A percentile compares a stretch with the other conserved stretches of the same genome.
These are phyloP conservation scores for Campaea margaritaria DNA, from an alignment of 2,888 invertebrate genomes.

Conservation along the genomic window DNA sequence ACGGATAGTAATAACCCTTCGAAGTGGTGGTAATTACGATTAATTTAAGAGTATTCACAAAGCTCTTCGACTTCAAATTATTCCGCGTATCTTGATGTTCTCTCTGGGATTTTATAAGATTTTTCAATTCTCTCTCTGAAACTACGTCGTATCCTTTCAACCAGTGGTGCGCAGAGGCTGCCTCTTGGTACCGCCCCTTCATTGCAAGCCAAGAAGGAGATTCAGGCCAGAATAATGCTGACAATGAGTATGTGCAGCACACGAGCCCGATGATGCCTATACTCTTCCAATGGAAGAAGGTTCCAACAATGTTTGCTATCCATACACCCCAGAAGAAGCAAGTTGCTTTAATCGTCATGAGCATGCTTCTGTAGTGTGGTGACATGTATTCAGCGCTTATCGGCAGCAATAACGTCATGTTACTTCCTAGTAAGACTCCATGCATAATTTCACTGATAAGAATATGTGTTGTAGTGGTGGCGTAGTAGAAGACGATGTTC, in stretches of 20 bases:
- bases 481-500: too few relatives aligned
- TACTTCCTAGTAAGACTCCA: too few relatives aligned
- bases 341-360: conserved; percentile 51
- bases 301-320: conserved; percentile 54
- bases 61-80: background rate
- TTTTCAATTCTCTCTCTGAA: conserved; percentile 51
- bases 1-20: conserved; percentile 47
- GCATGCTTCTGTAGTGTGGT: conserved; percentile 50
- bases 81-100: conserved; percentile 26
- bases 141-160: conserved; percentile 48
- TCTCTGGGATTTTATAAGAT: conserved; percentile 45
- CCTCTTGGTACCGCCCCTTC: conserved; percentile 48
- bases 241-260: conserved; percentile 45
- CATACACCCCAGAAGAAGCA: conserved; percentile 52
- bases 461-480: too few relatives aligned
- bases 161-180: conserved; percentile 50
- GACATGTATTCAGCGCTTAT: conserved; percentile 20
- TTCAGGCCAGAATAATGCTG: conserved; percentile 50
- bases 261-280: conserved; percentile 48
- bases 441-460: too few relatives aligned
- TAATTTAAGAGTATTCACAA: background rate
- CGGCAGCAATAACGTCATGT: too few relatives aligned
- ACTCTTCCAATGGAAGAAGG: conserved; percentile 52
- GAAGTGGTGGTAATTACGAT: conserved; percentile 3
- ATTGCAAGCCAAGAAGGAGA: conserved; percentile 59